Evolutionary conservation across 2,888 invertebrate species (phyloP).

Genomic region (Cremastobaeus sp.): DNA sequence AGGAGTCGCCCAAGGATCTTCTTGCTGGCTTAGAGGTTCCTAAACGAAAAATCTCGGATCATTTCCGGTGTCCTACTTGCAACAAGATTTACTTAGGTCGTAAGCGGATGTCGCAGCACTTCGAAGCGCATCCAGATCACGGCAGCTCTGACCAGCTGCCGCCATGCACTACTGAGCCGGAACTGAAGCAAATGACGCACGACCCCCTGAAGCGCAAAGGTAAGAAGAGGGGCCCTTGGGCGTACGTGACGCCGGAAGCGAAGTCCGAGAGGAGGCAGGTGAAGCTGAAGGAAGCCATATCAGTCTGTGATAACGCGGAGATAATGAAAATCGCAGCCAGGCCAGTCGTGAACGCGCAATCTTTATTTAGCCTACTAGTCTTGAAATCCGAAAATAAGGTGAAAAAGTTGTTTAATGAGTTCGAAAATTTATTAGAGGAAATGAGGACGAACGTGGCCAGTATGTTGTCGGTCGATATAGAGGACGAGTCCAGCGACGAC

Average conservation of each 20-base stretch:
- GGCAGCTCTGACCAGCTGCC: slow-evolving; percentile 77
- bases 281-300: slow-evolving; percentile 74
- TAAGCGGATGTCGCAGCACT: slow-evolving; percentile 82
- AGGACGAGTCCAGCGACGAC: slow-evolving; percentile 59
- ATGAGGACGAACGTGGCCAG: slow-evolving; percentile 68
- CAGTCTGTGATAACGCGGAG: slow-evolving; percentile 72
- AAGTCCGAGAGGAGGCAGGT: slow-evolving; percentile 73
- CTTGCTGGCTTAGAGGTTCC: slow-evolving; percentile 73
- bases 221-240: slow-evolving; percentile 76
- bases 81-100: slow-evolving; percentile 83
- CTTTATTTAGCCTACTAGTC: slow-evolving; percentile 72
- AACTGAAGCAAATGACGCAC: slow-evolving; percentile 66
- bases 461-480: slow-evolving; percentile 66
- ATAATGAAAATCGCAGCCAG: slow-evolving; percentile 75
- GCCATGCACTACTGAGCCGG: slow-evolving; percentile 71
- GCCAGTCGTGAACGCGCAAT: slow-evolving; percentile 72
- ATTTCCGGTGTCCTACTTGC: slow-evolving; percentile 83
- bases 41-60: slow-evolving; percentile 79
- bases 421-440: slow-evolving; percentile 71
- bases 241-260: slow-evolving; percentile 74
- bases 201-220: slow-evolving; percentile 70
- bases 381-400: slow-evolving; percentile 73
- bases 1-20: slow-evolving; percentile 71
- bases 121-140: slow-evolving; percentile 82
- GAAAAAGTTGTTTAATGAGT: slow-evolving; percentile 70